Percentiles rank a stretch among this genome's conserved stretches.
Conservation (phyloP, 2,797 vertebrate species). For the Uromys caudimaculatus region DNA sequence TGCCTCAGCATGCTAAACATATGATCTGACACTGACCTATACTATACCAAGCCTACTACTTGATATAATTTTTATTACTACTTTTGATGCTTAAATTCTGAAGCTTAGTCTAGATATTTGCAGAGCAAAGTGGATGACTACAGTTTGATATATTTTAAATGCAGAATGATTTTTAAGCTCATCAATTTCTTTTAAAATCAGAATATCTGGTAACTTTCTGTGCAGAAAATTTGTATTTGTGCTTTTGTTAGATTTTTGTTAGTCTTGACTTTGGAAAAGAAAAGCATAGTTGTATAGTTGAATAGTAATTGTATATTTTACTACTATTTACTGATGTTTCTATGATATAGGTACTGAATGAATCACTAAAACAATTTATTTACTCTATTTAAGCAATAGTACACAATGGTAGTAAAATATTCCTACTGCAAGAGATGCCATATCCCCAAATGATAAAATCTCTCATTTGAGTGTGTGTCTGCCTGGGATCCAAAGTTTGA, state of each 20-base stretch:
- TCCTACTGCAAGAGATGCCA: background rate
- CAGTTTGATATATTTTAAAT: conserved; percentile 7
- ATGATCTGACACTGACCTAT: background rate
- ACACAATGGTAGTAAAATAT: background rate
- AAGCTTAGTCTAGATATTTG: background rate
- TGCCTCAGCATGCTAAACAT: background rate
- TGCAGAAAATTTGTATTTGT: conserved; percentile 8
- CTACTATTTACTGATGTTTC: conserved; percentile 10
- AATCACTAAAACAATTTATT: background rate
- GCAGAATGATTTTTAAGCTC: background rate
- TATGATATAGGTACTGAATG: background rate
- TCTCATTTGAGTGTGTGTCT: background rate
- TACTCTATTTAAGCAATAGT: conserved; percentile 8
- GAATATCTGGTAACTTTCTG: background rate
- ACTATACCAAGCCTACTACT: background rate
- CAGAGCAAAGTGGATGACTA: background rate
- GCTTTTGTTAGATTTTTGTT: background rate
- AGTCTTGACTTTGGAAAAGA: background rate
- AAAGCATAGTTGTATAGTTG: background rate
- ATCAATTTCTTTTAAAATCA: conserved; percentile 43
- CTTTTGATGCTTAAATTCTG: conserved; percentile 52
- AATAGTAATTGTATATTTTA: conserved; percentile 13
- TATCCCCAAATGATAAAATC: background rate
- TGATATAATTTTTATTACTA: background rate
- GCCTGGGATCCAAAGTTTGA: background rate